phyloP scores from a whole-genome alignment of 2,888 invertebrate genomes.

The Hedychridium roseum region DNA sequence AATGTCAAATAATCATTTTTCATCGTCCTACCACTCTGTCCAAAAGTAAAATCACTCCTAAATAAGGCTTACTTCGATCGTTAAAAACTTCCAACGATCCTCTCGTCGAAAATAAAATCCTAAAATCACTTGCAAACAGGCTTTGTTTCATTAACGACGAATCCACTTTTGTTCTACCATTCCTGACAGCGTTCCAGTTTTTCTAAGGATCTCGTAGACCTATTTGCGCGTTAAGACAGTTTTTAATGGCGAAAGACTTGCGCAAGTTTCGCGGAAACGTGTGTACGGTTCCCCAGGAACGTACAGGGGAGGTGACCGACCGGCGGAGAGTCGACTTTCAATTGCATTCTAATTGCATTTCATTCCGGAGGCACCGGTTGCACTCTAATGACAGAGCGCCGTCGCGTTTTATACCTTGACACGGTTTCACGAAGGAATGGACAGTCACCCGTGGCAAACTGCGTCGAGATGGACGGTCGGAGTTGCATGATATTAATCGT shows the following conservation, averaged over 20 bases:
- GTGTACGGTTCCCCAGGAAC: conserved; percentile 4
- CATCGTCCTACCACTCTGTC: no score
- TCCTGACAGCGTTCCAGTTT: no score
- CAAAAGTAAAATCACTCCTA: no score
- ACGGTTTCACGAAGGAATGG: neutral
- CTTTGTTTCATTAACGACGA: no score
- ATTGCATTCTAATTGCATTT: conserved; percentile 11
- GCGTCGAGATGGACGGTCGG: conserved; percentile 1
- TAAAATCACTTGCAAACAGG: no score
- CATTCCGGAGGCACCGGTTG: neutral
- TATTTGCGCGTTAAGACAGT: no score
- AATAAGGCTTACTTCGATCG: no score
- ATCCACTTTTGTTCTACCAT: no score
- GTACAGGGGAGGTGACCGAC: neutral
- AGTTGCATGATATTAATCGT: conserved; percentile 1
- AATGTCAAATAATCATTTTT: no score
- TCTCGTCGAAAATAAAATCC: no score
- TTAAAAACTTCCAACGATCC: no score
- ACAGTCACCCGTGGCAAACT: neutral
- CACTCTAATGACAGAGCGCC: conserved; percentile 6
- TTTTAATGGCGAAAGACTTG: conserved; percentile 3
- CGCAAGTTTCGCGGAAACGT: neutral
- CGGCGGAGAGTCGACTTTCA: conserved; percentile 1
- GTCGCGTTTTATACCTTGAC: conserved; percentile 3
- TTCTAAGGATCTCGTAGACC: no score